A percentile compares a stretch with the other conserved stretches of the same genome.
Conservation (phyloP, 2,797 vertebrate genomes). For the Oophaga sylvatica region DNA sequence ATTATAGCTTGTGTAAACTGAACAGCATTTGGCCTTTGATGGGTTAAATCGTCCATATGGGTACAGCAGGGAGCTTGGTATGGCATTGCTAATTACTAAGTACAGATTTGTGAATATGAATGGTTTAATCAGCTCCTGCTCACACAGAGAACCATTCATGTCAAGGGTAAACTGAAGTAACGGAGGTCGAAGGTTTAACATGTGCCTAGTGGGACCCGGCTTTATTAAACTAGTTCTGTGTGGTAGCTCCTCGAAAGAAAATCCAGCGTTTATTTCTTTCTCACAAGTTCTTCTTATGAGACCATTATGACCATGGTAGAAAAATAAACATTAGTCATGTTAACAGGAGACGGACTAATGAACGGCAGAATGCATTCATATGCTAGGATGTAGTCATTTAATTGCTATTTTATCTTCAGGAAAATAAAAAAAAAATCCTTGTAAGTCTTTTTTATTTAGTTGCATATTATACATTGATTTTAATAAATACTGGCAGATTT, state of each 20-base stretch:
- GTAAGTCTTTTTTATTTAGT: not conserved
- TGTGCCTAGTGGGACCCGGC: constrained; percentile 16
- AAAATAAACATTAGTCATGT: not conserved
- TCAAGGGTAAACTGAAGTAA: constrained; percentile 30
- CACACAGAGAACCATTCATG: constrained; percentile 39
- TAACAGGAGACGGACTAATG: not conserved
- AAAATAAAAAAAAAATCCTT: not conserved
- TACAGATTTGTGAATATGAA: constrained; percentile 34
- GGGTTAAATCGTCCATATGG: constrained; percentile 21
- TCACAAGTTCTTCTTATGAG: not conserved
- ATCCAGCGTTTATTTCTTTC: not conserved
- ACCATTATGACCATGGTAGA: not conserved
- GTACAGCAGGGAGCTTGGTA: constrained; percentile 19
- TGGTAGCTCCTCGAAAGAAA: not conserved
- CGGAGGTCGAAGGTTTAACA: constrained; percentile 38
- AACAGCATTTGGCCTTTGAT: constrained; percentile 4
- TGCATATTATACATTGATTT: not conserved
- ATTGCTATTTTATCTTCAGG: not conserved
- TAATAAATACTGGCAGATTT: not conserved
- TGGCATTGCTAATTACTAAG: constrained; percentile 6
- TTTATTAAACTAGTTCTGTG: constrained; percentile 36
- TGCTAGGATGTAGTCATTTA: not conserved
- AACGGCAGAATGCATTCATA: not conserved
- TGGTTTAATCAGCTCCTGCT: constrained; percentile 19
- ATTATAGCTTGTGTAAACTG: constrained; percentile 5